These are phyloP conservation scores for Diloba caeruleocephala DNA, from an alignment of 2,888 invertebrate genomes.

Conservation along the genomic window DNA sequence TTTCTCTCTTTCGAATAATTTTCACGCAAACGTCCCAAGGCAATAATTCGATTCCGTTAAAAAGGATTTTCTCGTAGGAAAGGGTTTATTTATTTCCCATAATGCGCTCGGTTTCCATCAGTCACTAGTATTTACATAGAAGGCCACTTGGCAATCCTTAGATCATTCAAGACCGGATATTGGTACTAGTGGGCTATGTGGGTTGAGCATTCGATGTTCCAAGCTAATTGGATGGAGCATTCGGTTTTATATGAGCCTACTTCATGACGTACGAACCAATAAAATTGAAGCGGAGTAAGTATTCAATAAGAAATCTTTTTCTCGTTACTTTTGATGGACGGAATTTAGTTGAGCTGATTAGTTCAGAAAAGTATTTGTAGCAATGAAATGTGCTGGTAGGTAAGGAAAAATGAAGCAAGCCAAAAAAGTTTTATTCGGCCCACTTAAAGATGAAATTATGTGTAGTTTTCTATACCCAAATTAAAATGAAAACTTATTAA, in stretches of 20 bases:
- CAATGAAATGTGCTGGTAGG: background rate
- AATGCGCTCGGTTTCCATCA: conserved; percentile 45
- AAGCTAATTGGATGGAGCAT: conserved; percentile 63
- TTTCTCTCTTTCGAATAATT: conserved; percentile 5
- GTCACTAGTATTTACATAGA: conserved; percentile 55
- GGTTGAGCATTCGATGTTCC: conserved; percentile 56
- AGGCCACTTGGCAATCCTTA: conserved; percentile 56
- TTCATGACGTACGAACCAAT: conserved; percentile 54
- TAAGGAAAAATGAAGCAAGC: background rate
- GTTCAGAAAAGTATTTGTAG: conserved; percentile 17
- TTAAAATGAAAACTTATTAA: too few relatives aligned
- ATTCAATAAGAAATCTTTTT: conserved; percentile 51
- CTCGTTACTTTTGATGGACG: conserved; percentile 37
- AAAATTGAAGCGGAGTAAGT: conserved; percentile 45
- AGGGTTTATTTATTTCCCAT: conserved; percentile 52
- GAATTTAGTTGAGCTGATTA: conserved; percentile 39
- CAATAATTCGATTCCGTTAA: conserved; percentile 36
- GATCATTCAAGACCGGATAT: conserved; percentile 67
- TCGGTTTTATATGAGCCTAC: conserved; percentile 58
- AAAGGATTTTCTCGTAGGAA: conserved; percentile 34
- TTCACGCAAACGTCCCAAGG: conserved; percentile 15
- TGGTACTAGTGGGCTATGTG: conserved; percentile 58
- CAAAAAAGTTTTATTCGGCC: too few relatives aligned
- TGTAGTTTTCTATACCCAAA: too few relatives aligned
- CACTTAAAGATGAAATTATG: too few relatives aligned